Base-by-base conservation (phyloP, 2,888 invertebrate genomes). In the Cephalotes varians region DNA sequence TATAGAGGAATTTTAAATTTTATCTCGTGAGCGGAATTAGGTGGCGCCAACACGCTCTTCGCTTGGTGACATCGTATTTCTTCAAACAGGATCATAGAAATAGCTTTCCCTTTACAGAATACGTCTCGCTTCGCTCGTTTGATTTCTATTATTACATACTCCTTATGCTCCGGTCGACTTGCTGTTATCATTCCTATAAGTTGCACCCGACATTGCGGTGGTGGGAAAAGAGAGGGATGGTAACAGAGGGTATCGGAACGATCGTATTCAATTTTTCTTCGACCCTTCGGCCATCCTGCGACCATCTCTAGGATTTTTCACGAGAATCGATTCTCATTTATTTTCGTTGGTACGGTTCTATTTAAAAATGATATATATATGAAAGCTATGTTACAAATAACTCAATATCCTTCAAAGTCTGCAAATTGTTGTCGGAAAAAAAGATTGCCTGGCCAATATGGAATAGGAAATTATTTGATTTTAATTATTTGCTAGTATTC, bases 181-280 rank as follows among this genome's bases (percentile, higher is more conserved):
- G 47, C 18, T 49, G 31, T 74, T 74, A 49, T 74, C 62, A 74
- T 74, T 62, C 74, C 18, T 62, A 62, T 74, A 74, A 62, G 60
- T 62, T 49, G 49, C 74, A 10, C 2, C 56, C 28, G 64, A 44
- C 34, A 49, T 37, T 34, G 31, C 34, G 25, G 7, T n/a, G 25
- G 21, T 7, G 54, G 58, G n/a, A 18, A 34, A 21, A 15, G 25
- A 37, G n/a, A 44, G n/a, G 15, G 21, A 60, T 18, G 62, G 34
- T 49, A 74, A 62, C n/a, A 34, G 49, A 74, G 74, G 49, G 49
- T 74, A 74, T 74, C 62, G 25, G 47, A 6, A 49, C 34, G 25
- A 74, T 74, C 54, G 64, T 73, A 86, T 84, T 85, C 77, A 81
- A 86, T 88, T 84, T 84, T 83, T 81, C 73, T 82, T 47, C 82